Conservation (phyloP, 2,888 invertebrate genomes). For the Macaria notata region DNA sequence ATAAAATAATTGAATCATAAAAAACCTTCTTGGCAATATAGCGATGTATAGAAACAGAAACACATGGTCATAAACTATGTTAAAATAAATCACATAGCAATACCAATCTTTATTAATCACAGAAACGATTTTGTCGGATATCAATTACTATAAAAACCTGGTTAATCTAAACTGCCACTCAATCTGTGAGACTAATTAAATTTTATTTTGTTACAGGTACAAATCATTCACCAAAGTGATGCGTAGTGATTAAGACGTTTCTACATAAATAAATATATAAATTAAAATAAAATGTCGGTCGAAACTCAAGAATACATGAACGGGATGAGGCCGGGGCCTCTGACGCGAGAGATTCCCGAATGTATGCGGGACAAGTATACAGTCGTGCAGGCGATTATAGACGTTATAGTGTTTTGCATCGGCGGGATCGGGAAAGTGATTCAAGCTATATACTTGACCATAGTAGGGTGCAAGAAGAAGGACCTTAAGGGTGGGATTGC, state of each 20-base stretch:
- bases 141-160: too few relatives aligned
- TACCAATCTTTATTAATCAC: too few relatives aligned
- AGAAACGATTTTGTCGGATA: too few relatives aligned
- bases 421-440: slow-evolving; percentile 73
- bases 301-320: slow-evolving; percentile 71
- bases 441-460: slow-evolving; percentile 82
- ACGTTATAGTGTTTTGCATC: slow-evolving; percentile 80
- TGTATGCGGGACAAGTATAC: slow-evolving; percentile 77
- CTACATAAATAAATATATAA: slow-evolving; percentile 10
- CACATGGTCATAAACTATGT: too few relatives aligned
- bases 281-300: slow-evolving; percentile 51
- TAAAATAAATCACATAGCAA: too few relatives aligned
- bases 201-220: slow-evolving; percentile 46
- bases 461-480: slow-evolving; percentile 85
- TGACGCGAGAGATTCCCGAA: slow-evolving; percentile 74
- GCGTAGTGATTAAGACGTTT: slow-evolving; percentile 39
- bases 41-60: too few relatives aligned
- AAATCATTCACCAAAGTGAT: slow-evolving; percentile 45
- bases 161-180: not conserved
- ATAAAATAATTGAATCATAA: too few relatives aligned
- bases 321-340: slow-evolving; percentile 68
- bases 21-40: too few relatives aligned
- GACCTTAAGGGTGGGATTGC: slow-evolving; percentile 89
- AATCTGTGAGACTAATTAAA: slow-evolving; percentile 1
- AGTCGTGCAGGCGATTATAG: slow-evolving; percentile 78